These are phyloP conservation scores for Odontothrips loti DNA, from an alignment of 2,888 invertebrate species.

Conservation along the genomic window DNA sequence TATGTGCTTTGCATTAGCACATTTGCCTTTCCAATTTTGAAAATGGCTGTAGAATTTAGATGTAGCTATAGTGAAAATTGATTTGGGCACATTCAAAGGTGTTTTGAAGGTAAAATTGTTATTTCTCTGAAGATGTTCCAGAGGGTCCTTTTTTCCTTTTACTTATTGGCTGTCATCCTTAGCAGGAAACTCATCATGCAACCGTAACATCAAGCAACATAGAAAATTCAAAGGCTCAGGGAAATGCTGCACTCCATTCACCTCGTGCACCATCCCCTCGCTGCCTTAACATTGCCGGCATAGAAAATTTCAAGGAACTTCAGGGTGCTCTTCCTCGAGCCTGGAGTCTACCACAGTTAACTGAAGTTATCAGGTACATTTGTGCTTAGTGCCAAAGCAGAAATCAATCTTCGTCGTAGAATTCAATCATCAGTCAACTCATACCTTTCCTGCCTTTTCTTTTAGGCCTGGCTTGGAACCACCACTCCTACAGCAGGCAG, in stretches of 20 bases:
- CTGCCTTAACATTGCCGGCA: conserved; percentile 73
- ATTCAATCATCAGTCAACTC: conserved; percentile 2
- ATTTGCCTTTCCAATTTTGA: too few relatives aligned
- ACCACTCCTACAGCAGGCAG: conserved; percentile 78
- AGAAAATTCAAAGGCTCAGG: conserved; percentile 34
- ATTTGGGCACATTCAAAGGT: neutral
- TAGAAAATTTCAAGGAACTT: conserved; percentile 70
- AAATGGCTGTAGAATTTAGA: neutral
- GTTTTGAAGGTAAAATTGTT: neutral
- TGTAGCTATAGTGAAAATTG: neutral
- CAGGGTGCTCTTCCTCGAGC: conserved; percentile 64
- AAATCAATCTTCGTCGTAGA: neutral
- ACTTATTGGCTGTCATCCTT: neutral
- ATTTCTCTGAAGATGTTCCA: neutral
- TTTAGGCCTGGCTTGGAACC: conserved; percentile 62
- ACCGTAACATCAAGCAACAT: conserved; percentile 36
- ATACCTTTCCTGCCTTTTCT: conserved; percentile 33
- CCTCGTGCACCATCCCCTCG: conserved; percentile 40
- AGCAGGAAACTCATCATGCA: conserved; percentile 8
- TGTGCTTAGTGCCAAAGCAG: neutral
- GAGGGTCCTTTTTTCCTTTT: neutral
- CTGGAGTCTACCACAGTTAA: conserved; percentile 67
- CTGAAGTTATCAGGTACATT: conserved; percentile 46
- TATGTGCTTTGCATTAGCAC: too few relatives aligned
- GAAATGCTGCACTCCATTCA: conserved; percentile 16